Base-by-base conservation (phyloP, 2,888 invertebrate species). In the Hypomecis punctinalis region DNA sequence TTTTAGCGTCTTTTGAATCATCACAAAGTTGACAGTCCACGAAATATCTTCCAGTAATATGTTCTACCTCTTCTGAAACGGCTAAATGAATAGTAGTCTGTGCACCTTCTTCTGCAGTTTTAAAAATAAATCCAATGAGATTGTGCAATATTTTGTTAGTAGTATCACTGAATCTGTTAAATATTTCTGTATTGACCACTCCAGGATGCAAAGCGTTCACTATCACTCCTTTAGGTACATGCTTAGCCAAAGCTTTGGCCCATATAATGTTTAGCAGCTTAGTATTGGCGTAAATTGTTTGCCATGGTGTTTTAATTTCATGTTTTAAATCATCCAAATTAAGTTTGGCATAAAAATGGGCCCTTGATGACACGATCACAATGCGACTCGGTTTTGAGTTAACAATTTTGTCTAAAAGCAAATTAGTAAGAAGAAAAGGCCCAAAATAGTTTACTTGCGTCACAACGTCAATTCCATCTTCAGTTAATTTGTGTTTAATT, bases 141-240 rank as follows among this genome's bases (percentile, higher is more conserved):
- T 94, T 75, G 66, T 90, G 81, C 67, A 96, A 68, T 0, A 94
- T 86, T 13, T 93, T 94, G 0, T 94, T 82, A 0, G 37, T 0
- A 2, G 55, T 8, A 0, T 67, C 49, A 0, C 94, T 94, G 10
- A 94, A 84, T 73, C 93, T 95, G 42, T 95, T 93, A 94, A 96
- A 97, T 55, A 97, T 97, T 35, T 96, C 96, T 0, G 96, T 96
- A 79, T 95, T 95, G 42, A 97, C 96, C 81, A 96, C 89, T 8
- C 98, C 98, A 0, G 98, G 98, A 87, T 98, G 97, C 55, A 97
- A 84, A 70, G 95, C 95, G 80, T 98, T 98, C 0, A 94, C 96
- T 0, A 96, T 96, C 0, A 97, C 95, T 5, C 95, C 95, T 7
- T 75, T 74, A 1, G 89, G 85, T 2, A 93, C 68, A 42, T 81